These are phyloP conservation scores for Bellardia bayeri DNA, from an alignment of 2,888 invertebrate species.

Conservation along the genomic window DNA sequence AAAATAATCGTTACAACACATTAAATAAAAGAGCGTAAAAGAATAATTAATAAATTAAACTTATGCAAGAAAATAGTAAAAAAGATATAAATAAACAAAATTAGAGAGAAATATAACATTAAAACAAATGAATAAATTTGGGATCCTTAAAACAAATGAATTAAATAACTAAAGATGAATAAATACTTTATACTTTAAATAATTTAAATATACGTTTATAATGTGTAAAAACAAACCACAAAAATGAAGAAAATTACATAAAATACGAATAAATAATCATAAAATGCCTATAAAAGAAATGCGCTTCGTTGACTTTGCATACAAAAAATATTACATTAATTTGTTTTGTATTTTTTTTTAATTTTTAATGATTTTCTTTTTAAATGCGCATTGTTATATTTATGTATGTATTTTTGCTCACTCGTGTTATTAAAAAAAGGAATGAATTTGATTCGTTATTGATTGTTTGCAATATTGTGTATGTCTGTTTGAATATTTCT, in stretches of 20 bases:
- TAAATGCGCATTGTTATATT: slow-evolving; percentile 70
- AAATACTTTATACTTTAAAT: slow-evolving; percentile 72
- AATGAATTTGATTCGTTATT: slow-evolving; percentile 73
- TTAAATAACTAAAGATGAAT: slow-evolving; percentile 69
- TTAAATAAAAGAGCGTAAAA: neutral
- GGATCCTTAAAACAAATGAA: no score
- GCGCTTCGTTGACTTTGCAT: slow-evolving; percentile 72
- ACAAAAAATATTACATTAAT: slow-evolving; percentile 27
- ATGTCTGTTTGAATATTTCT: slow-evolving; percentile 22
- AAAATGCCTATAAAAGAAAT: slow-evolving; percentile 73
- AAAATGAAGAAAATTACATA: slow-evolving; percentile 29
- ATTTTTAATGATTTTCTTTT: slow-evolving; percentile 35
- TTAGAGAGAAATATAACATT: slow-evolving; percentile 57
- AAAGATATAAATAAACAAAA: slow-evolving; percentile 46
- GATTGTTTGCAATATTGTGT: slow-evolving; percentile 56
- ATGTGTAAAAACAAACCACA: slow-evolving; percentile 27
- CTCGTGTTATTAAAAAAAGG: slow-evolving; percentile 67
- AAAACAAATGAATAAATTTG: no score
- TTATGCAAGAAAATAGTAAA: slow-evolving; percentile 38
- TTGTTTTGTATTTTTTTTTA: slow-evolving; percentile 17
- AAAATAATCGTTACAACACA: neutral
- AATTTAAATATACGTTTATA: slow-evolving; percentile 62
- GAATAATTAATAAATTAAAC: slow-evolving; percentile 56
- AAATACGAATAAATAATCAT: slow-evolving; percentile 55
- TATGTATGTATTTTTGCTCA: slow-evolving; percentile 48